Evolutionary conservation across 1,140 invertebrate genomes (phyloP), one percentile per base, ranked within the genome.

Genomic region (Reticulitermes speratus): DNA sequence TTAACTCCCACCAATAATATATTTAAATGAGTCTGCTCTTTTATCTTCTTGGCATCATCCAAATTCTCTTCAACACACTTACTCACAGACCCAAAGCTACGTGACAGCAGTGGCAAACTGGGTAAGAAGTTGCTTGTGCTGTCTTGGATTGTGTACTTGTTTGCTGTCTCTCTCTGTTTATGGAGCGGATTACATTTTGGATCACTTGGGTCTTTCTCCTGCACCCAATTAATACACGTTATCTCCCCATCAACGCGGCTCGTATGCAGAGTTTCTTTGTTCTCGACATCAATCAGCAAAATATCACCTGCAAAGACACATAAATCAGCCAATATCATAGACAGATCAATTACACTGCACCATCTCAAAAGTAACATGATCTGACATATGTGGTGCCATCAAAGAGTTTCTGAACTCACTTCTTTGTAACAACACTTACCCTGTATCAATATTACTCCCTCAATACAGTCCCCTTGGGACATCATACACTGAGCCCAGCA

Each of bases 261-360:
- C 84, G 93, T 94, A 86, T 96, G 95, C 32, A 98, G 91, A 52
- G 95, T 93, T 88, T 96, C 95, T 88, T 97, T 97, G 89, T 97
- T 96, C 92, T 99, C 98, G 82, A 98, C 95, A 90, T 97, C 96
- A 84, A 97, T 92, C 12, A 98, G 92, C 32, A 94, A 93, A 0
- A 98, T 91, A 87, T 90, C 88, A 86, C 90, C 92, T 90, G 87
- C 87, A 90, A 90, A 14, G 86, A 85, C 52, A 55, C 5, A 21
- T 55, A 45, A 48, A 88, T 69, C 83, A 82, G 85, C 32, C 23
- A 85, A 11, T 32, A 75, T 32, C 69, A 86, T n/a, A 85, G 45
- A 85, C 25, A 85, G 7, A 85, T 8, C 45, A 21, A 1, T 12
- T 48, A 9, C 14, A 44, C 16, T 48, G 9, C 14, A 44, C 16